A percentile compares a stretch with the other conserved stretches of the same genome.
Evolutionary conservation across 2,113 vertebrate species (phyloP).

Genomic region (Chrysochloris asiatica): DNA sequence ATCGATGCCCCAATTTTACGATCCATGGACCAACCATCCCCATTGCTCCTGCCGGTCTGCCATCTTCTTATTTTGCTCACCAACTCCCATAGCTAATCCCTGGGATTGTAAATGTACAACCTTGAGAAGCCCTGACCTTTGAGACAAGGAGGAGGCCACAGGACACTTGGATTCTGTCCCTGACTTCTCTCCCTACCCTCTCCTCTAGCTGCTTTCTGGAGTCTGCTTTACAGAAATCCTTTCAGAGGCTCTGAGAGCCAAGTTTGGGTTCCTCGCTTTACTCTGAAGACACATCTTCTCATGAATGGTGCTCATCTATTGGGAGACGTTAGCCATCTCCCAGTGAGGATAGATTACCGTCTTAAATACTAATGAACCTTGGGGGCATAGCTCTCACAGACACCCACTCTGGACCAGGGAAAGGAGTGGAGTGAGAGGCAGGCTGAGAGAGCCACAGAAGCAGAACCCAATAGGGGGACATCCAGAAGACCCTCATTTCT

Average conservation of each 20-base stretch:
- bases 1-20: background rate
- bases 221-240: background rate
- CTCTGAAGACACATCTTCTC: background rate
- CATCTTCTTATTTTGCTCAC: background rate
- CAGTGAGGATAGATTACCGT: background rate
- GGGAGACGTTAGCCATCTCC: background rate
- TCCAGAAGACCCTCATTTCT: background rate
- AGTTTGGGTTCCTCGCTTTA: background rate
- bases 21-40: background rate
- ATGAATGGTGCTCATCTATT: background rate
- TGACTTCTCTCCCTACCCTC: constrained; percentile 37
- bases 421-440: background rate
- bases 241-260: background rate
- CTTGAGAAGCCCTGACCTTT: background rate
- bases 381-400: background rate
- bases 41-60: background rate
- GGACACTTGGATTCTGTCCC: background rate
- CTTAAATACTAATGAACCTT: constrained; percentile 4
- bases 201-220: background rate
- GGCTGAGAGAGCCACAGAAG: background rate
- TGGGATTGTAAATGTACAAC: background rate
- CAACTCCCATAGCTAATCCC: background rate
- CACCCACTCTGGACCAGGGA: background rate
- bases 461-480: background rate
- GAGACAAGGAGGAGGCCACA: background rate